Conservation (phyloP, 2,888 invertebrate species). For the Rhaphigaster nebulosa region DNA sequence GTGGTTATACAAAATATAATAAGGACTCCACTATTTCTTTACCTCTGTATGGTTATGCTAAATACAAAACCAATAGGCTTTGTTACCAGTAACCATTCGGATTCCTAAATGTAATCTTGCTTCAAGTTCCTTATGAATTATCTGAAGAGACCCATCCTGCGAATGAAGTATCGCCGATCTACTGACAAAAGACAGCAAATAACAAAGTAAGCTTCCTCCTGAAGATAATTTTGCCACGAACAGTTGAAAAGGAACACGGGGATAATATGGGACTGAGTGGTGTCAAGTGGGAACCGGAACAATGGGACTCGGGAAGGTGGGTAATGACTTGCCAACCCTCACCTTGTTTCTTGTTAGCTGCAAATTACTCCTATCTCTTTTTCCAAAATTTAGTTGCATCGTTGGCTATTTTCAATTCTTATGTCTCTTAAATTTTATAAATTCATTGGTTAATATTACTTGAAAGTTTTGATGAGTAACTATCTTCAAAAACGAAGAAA, state of each 20-base stretch:
- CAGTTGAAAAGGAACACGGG: conserved; percentile 19
- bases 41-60: too few relatives aligned
- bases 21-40: too few relatives aligned
- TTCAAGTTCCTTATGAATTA: neutral
- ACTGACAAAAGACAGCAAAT: neutral
- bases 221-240: conserved; percentile 14
- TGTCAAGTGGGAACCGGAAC: conserved; percentile 1
- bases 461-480: neutral
- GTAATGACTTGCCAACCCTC: neutral
- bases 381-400: neutral
- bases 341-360: neutral
- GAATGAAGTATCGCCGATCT: neutral
- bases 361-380: neutral
- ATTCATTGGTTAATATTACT: neutral
- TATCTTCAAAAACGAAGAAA: too few relatives aligned
- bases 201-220: neutral
- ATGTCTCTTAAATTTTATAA: neutral
- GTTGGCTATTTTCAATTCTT: neutral
- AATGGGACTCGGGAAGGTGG: neutral
- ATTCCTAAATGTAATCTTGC: neutral
- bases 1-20: too few relatives aligned
- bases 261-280: conserved; percentile 29
- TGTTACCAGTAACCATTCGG: neutral
- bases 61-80: neutral
- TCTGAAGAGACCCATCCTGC: neutral